Evolutionary conservation across 2,888 invertebrate genomes (phyloP).

Genomic region (Cheilosia pagana): DNA sequence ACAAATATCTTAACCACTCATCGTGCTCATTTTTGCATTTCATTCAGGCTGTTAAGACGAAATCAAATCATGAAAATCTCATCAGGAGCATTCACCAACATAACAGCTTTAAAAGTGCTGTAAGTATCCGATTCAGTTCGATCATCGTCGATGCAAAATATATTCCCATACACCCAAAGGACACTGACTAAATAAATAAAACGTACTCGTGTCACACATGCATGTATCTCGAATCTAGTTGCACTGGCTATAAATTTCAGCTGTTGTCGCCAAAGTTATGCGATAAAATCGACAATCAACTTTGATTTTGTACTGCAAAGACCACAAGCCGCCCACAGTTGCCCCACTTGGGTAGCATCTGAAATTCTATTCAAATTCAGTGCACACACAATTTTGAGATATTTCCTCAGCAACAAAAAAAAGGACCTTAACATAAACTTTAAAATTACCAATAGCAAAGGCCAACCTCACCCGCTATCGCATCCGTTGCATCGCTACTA

Average conservation of each 20-base stretch:
- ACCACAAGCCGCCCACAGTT: slow-evolving; percentile 36
- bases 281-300: slow-evolving; percentile 55
- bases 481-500: slow-evolving; percentile 55
- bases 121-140: slow-evolving; percentile 86
- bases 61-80: slow-evolving; percentile 93
- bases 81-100: slow-evolving; percentile 90
- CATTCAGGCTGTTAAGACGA: slow-evolving; percentile 91
- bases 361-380: slow-evolving; percentile 45
- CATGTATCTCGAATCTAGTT: slow-evolving; percentile 10
- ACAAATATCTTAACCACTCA: too few relatives aligned
- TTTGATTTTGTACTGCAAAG: slow-evolving; percentile 55
- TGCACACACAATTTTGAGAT: slow-evolving; percentile 40
- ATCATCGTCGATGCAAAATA: not conserved
- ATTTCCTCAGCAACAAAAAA: slow-evolving; percentile 20
- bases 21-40: slow-evolving; percentile 19
- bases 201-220: slow-evolving; percentile 1
- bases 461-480: slow-evolving; percentile 31
- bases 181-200: slow-evolving; percentile 15
- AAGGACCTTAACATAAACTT: slow-evolving; percentile 43
- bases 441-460: slow-evolving; percentile 37
- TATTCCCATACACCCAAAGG: not conserved
- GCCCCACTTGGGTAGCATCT: slow-evolving; percentile 12
- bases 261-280: slow-evolving; percentile 68
- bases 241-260: slow-evolving; percentile 58
- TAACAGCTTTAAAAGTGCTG: slow-evolving; percentile 92